A percentile compares a stretch with the other conserved stretches of the same genome.
phyloP scores from a whole-genome alignment of 2,113 vertebrate species.

The Podarcis muralis region DNA sequence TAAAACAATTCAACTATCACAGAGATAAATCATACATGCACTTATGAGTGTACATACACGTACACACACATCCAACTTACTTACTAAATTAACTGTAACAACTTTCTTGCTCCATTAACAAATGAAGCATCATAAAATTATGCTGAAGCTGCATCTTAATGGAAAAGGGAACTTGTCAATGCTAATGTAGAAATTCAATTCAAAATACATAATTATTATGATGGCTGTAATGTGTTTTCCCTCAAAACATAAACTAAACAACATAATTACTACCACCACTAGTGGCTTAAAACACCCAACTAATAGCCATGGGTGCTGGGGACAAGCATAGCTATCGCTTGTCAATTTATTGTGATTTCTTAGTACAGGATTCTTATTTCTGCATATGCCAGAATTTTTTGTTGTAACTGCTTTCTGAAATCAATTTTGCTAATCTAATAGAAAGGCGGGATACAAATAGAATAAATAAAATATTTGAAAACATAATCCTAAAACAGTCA shows the following conservation, averaged over 20 bases:
- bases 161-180: constrained; percentile 23
- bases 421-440: background rate
- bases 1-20: background rate
- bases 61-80: constrained; percentile 12
- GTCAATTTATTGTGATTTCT: background rate
- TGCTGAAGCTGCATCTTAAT: constrained; percentile 44
- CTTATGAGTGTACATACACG: background rate
- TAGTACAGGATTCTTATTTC: background rate
- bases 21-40: background rate
- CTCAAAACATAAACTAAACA: constrained; percentile 63
- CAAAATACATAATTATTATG: constrained; percentile 51
- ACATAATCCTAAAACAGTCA: background rate
- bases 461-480: background rate
- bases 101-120: constrained; percentile 25
- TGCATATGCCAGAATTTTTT: background rate
- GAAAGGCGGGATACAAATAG: too few species aligned
- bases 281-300: background rate
- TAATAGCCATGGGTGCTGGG: background rate
- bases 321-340: background rate
- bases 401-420: background rate
- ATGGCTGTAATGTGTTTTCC: constrained; percentile 36
- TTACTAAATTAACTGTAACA: constrained; percentile 48
- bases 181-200: constrained; percentile 52
- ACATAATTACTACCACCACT: background rate
- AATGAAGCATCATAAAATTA: constrained; percentile 56